Evolutionary conservation across 2,797 vertebrate genomes (phyloP).

Genomic region (Prionace glauca): DNA sequence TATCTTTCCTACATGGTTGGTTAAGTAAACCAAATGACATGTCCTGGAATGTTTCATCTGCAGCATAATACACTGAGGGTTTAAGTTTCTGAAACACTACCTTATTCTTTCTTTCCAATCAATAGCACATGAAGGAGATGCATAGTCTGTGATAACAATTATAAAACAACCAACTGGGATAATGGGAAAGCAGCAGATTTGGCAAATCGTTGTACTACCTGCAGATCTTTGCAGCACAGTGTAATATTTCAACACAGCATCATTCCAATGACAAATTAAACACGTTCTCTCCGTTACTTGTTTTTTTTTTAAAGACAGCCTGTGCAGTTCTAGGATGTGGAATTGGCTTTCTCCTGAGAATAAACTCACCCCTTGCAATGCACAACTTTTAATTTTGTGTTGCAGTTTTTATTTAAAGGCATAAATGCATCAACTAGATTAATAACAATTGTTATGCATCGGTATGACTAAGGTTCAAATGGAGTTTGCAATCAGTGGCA

Average conservation of each 20-base stretch:
- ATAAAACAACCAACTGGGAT: constrained; percentile 1
- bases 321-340: not conserved
- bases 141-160: constrained; percentile 29
- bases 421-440: not conserved
- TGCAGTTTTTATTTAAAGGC: not conserved
- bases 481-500: not conserved
- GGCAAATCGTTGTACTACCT: not conserved
- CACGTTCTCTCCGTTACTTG: not conserved
- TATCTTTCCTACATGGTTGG: constrained; percentile 35
- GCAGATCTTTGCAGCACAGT: not conserved
- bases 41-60: not conserved
- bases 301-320: not conserved
- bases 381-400: not conserved
- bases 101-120: constrained; percentile 23
- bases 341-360: not conserved
- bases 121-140: constrained; percentile 30
- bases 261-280: constrained; percentile 16
- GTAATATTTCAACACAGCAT: not conserved
- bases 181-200: constrained; percentile 31
- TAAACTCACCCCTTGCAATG: not conserved
- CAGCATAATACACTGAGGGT: constrained; percentile 14
- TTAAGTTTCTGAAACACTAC: constrained; percentile 26
- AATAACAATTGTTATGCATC: not conserved
- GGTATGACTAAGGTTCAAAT: too few relatives aligned
- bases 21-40: constrained; percentile 35